Percentiles rank a stretch among this genome's conserved stretches.
These are phyloP conservation scores for Autographa gamma DNA, from an alignment of 2,888 invertebrate genomes.

Conservation along the genomic window DNA sequence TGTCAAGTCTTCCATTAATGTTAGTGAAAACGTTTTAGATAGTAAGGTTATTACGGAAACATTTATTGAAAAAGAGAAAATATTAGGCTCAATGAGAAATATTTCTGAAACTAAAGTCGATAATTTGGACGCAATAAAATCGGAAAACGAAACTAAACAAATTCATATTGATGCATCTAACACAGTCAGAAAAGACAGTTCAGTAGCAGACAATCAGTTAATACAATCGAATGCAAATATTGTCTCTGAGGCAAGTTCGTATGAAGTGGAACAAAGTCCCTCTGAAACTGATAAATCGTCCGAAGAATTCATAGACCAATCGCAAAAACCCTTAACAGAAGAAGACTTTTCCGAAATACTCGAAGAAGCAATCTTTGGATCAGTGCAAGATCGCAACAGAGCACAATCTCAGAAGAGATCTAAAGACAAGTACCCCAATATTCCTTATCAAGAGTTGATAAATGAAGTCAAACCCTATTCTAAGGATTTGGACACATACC, in stretches of 20 bases:
- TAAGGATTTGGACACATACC: constrained; percentile 71
- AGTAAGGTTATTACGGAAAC: constrained; percentile 33
- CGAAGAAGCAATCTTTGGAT: constrained; percentile 90
- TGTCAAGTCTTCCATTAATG: constrained; percentile 68
- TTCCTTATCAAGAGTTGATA: constrained; percentile 75
- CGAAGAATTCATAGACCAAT: neutral
- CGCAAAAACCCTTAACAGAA: constrained; percentile 50
- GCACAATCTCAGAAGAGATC: constrained; percentile 49
- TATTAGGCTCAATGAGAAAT: constrained; percentile 15
- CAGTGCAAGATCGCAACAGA: constrained; percentile 88
- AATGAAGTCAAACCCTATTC: constrained; percentile 81
- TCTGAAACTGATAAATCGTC: neutral
- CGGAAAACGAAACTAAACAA: neutral
- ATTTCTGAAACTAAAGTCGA: constrained; percentile 7
- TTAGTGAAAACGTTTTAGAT: constrained; percentile 53
- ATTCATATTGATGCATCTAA: neutral
- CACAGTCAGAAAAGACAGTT: neutral
- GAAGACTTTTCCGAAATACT: constrained; percentile 67
- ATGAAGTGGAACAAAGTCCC: neutral
- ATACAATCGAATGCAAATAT: constrained; percentile 25
- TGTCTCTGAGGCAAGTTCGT: constrained; percentile 6
- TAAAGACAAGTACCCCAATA: constrained; percentile 52
- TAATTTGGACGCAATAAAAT: constrained; percentile 1
- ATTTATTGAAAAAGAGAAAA: constrained; percentile 24
- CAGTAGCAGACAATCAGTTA: constrained; percentile 11